Evolutionary conservation across 2,797 vertebrate genomes (phyloP).

Genomic region (Etheostoma perlongum): DNA sequence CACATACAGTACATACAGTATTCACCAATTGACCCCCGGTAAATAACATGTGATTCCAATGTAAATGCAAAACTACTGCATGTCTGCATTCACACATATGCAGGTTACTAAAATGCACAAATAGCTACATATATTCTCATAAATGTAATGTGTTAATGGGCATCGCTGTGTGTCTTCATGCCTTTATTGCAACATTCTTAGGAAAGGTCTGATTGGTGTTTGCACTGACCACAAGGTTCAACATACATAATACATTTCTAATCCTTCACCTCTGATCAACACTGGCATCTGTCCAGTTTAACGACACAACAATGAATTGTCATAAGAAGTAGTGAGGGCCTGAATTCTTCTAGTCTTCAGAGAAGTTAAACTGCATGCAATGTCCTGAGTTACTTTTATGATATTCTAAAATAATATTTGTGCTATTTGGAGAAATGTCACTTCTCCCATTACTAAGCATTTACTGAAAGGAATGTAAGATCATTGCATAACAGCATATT

Average conservation of each 20-base stretch:
- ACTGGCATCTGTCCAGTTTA: background rate
- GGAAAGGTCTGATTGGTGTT: slow-evolving; percentile 22
- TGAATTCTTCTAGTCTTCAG: background rate
- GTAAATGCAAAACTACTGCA: slow-evolving; percentile 1
- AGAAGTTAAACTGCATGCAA: background rate
- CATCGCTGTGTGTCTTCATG: background rate
- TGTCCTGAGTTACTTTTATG: background rate
- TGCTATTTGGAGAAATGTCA: background rate
- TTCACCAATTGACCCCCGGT: slow-evolving; percentile 36
- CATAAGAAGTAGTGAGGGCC: background rate
- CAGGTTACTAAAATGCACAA: background rate
- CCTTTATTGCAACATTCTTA: slow-evolving; percentile 4
- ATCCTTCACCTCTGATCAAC: background rate
- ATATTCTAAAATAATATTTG: background rate
- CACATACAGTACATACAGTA: slow-evolving; percentile 20
- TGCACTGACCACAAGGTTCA: slow-evolving; percentile 11
- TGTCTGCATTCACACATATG: slow-evolving; percentile 14
- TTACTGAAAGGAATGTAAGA: too few relatives aligned
- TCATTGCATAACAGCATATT: background rate
- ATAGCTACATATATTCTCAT: background rate
- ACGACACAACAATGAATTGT: background rate
- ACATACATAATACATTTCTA: background rate
- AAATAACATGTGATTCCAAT: slow-evolving; percentile 28
- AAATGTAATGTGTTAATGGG: slow-evolving; percentile 1
- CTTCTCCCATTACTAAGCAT: background rate